These are phyloP conservation scores for Phrynocephalus vlangalii DNA, from an alignment of 2,797 vertebrate species.

Conservation along the genomic window DNA sequence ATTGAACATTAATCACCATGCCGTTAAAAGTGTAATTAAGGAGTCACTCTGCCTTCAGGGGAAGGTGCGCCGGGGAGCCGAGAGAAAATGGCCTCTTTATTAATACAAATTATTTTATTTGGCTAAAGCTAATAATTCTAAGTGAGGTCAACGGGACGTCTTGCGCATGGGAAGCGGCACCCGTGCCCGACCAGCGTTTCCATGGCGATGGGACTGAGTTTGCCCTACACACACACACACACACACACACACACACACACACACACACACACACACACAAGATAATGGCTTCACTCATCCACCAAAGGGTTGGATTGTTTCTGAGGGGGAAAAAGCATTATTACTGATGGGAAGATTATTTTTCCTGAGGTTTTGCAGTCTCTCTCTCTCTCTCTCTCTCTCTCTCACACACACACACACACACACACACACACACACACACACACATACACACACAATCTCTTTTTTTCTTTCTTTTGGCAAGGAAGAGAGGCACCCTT, in stretches of 20 bases:
- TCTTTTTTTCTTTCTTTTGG: too few species aligned
- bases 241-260: slow-evolving; percentile 18
- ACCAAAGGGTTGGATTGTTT: slow-evolving; percentile 30
- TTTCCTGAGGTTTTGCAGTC: too few species aligned
- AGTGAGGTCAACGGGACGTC: slow-evolving; percentile 78
- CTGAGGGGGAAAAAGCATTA: neutral
- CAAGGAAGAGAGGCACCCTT: neutral
- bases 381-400: too few species aligned
- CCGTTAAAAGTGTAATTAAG: slow-evolving; percentile 77
- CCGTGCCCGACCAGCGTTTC: slow-evolving; percentile 73
- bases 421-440: too few species aligned
- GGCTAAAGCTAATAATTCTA: slow-evolving; percentile 84
- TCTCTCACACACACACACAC: too few species aligned
- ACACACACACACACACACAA: neutral
- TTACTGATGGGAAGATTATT: neutral
- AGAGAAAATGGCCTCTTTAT: slow-evolving; percentile 78
- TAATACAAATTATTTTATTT: slow-evolving; percentile 85
- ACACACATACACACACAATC: too few species aligned
- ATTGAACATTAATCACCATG: slow-evolving; percentile 76
- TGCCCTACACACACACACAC: slow-evolving; percentile 27
- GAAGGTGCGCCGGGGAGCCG: slow-evolving; percentile 69
- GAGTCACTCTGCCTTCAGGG: slow-evolving; percentile 69
- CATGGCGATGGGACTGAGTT: slow-evolving; percentile 75
- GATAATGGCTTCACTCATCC: slow-evolving; percentile 51
- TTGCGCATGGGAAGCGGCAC: slow-evolving; percentile 52